These are phyloP conservation scores for Pavo muticus DNA, from an alignment of 2,113 vertebrate species.

Conservation along the genomic window DNA sequence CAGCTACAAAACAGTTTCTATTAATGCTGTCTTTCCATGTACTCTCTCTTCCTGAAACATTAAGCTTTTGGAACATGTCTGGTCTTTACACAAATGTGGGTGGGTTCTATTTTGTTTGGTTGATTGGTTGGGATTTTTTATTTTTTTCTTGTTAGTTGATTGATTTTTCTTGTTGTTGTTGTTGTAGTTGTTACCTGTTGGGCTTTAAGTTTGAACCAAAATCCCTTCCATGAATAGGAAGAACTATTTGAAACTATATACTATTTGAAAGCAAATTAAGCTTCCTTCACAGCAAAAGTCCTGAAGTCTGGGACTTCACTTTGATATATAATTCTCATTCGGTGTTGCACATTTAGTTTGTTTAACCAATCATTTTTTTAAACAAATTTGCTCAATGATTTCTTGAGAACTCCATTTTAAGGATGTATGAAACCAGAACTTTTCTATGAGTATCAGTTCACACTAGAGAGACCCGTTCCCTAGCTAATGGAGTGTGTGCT, in stretches of 20 bases:
- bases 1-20: constrained; percentile 34
- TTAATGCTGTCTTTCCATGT: constrained; percentile 50
- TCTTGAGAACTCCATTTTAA: constrained; percentile 5
- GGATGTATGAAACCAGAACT: constrained; percentile 2
- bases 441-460: constrained; percentile 19
- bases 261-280: constrained; percentile 22
- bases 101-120: neutral
- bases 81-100: constrained; percentile 18
- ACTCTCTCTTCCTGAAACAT: constrained; percentile 21
- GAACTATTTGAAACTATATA: neutral
- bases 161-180: neutral
- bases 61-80: constrained; percentile 1
- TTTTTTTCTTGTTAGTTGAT: neutral
- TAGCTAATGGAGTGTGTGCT: constrained; percentile 3
- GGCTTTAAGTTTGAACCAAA: constrained; percentile 6
- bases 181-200: neutral
- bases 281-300: neutral
- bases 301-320: constrained; percentile 11
- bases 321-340: constrained; percentile 33
- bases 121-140: neutral
- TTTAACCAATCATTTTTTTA: constrained; percentile 23
- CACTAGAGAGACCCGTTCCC: neutral
- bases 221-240: constrained; percentile 14
- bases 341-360: constrained; percentile 15
- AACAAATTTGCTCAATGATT: constrained; percentile 17